A percentile compares a stretch with the other conserved stretches of the same genome.
Conservation (phyloP, 2,113 vertebrate genomes). For the Chloropsis hardwickii region DNA sequence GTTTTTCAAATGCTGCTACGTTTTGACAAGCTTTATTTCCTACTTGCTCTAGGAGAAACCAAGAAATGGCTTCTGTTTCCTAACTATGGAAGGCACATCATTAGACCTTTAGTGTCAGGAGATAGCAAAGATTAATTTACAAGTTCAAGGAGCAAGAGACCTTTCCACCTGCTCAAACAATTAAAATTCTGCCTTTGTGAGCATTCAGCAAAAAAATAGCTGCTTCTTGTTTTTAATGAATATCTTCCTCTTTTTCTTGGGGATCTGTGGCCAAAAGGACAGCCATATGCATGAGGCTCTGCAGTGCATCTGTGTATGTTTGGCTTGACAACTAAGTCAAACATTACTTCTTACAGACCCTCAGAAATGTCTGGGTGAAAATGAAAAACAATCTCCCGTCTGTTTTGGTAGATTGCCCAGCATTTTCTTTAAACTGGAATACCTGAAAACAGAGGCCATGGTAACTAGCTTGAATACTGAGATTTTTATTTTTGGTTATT, state of each 20-base stretch:
- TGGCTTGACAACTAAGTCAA: not conserved
- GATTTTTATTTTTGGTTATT: not conserved
- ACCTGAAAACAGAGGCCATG: not conserved
- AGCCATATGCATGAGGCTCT: not conserved
- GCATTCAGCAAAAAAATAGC: not conserved
- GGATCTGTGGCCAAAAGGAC: not conserved
- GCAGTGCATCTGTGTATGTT: not conserved
- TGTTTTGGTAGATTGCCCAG: not conserved
- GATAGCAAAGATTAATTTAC: not conserved
- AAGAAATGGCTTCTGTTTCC: not conserved
- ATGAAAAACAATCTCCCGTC: not conserved
- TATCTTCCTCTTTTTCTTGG: not conserved
- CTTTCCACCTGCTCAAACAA: conserved; percentile 8
- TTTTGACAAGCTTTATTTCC: not conserved
- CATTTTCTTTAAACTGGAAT: not conserved
- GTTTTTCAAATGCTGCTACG: not conserved
- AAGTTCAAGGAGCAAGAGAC: not conserved
- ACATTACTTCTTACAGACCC: not conserved
- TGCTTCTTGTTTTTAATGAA: not conserved
- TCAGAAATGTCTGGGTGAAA: not conserved
- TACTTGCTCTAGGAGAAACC: not conserved
- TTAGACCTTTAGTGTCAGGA: not conserved
- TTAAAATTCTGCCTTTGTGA: not conserved
- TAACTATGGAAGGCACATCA: not conserved
- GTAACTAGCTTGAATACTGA: not conserved